phyloP scores from a whole-genome alignment of 2,113 vertebrate species.

The Potamarius usumacintae region DNA sequence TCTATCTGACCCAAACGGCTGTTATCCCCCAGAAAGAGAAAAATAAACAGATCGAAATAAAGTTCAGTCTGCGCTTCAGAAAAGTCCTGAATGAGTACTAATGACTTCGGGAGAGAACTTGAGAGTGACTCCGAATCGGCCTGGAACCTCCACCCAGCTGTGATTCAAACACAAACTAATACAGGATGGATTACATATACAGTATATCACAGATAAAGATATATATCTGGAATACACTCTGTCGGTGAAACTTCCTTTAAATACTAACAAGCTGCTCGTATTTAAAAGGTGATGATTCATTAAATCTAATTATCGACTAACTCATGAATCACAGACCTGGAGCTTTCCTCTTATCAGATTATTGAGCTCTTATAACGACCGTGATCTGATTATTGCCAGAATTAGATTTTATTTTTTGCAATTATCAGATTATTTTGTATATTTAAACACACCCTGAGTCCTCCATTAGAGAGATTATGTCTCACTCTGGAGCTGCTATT shows the following conservation, averaged over 20 bases:
- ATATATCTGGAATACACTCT: not conserved
- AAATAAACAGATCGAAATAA: not conserved
- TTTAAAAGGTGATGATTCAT: not conserved
- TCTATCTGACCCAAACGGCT: not conserved
- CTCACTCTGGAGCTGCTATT: not conserved
- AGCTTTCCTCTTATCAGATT: not conserved
- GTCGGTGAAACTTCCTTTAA: not conserved
- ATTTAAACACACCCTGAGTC: not conserved
- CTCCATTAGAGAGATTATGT: not conserved
- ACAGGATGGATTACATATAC: not conserved
- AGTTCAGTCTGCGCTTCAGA: not conserved
- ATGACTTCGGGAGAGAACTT: too few relatives aligned
- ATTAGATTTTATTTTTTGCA: not conserved
- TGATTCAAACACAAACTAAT: not conserved
- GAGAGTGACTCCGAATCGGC: not conserved
- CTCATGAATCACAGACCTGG: not conserved
- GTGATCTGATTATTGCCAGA: not conserved
- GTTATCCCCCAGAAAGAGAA: not conserved
- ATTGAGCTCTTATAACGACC: not conserved
- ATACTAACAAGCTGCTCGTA: not conserved
- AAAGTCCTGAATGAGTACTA: not conserved
- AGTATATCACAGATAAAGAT: too few relatives aligned
- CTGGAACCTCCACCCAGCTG: not conserved
- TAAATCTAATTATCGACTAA: not conserved
- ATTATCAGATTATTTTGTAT: not conserved